These are phyloP conservation scores for Pantherophis alleghaniensis DNA, from an alignment of 2,797 vertebrate species.

Conservation along the genomic window DNA sequence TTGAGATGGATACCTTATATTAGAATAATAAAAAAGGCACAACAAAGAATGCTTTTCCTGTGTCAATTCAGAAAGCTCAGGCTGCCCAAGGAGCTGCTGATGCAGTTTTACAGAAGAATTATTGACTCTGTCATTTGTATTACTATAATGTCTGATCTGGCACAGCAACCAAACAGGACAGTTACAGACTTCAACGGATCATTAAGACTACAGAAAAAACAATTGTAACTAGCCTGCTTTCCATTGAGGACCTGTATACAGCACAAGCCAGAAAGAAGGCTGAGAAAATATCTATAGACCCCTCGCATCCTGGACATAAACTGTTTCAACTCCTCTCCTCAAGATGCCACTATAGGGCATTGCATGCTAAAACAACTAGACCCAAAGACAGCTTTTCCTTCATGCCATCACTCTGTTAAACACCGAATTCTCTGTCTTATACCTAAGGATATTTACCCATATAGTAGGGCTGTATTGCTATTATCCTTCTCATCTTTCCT, in stretches of 20 bases:
- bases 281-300: not conserved
- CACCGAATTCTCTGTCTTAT: not conserved
- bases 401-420: not conserved
- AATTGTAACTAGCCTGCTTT: not conserved
- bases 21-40: not conserved
- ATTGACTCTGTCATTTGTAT: not conserved
- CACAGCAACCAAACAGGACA: not conserved
- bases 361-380: not conserved
- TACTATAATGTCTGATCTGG: not conserved
- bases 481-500: not conserved
- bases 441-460: not conserved
- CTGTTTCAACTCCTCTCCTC: not conserved
- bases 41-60: not conserved
- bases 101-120: not conserved
- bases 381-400: not conserved
- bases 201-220: not conserved
- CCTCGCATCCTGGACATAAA: not conserved
- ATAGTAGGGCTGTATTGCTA: not conserved
- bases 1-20: not conserved
- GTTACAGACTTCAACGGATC: not conserved
- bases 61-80: not conserved
- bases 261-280: not conserved
- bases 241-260: not conserved
- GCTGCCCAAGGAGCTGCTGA: not conserved
- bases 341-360: not conserved